Evolutionary conservation across 2,797 vertebrate genomes (phyloP), one percentile per base, ranked within the genome.

Genomic region (Furcifer pardalis): DNA sequence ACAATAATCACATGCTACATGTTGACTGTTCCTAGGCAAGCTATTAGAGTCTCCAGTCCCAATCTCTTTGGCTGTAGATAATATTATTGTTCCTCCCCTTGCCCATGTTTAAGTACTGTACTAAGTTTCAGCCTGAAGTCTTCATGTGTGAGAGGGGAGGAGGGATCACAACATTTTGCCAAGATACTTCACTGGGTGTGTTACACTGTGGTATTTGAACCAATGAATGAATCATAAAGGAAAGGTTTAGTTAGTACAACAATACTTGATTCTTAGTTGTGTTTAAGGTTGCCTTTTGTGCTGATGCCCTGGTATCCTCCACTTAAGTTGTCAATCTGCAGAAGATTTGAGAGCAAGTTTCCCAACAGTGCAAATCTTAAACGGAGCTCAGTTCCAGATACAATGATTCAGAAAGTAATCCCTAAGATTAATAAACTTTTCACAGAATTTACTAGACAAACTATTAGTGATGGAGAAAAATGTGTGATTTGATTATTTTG

Each of bases 161-260:
- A 0, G 1, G 82, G 49, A 80, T 83, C 8, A 40, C 0, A 6
- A 40, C 0, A 6, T 10, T 1, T 7, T 68, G 76, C 79, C 32
- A 84, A 7, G 23, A 77, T 2, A 40, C 86, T 65, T 21, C 6
- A 4, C 77, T 86, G 73, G 42, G 25, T 74, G 9, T 66, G n/a
- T 0, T 27, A 56, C 44, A 21, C 68, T 82, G 75, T 66, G 23
- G 81, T 72, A 44, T 81, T 30, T 52, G 1, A 30, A 66, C 40
- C 32, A 76, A 49, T 25, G 62, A 76, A 30, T 81, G 72, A 62
- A 27, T 62, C 62, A 40, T 42, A 8, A n/a, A 68, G 74, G 17
- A 2, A 44, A 82, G 21, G 40, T 62, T 19, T n/a, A n/a, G n/a
- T 83, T n/a, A 46, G 69, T 37, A 46, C 21, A 27, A 66, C 19